Percentiles rank a stretch among this genome's conserved stretches.
Evolutionary conservation across 2,888 invertebrate genomes (phyloP).

Genomic region (Muschampia plurimacula): DNA sequence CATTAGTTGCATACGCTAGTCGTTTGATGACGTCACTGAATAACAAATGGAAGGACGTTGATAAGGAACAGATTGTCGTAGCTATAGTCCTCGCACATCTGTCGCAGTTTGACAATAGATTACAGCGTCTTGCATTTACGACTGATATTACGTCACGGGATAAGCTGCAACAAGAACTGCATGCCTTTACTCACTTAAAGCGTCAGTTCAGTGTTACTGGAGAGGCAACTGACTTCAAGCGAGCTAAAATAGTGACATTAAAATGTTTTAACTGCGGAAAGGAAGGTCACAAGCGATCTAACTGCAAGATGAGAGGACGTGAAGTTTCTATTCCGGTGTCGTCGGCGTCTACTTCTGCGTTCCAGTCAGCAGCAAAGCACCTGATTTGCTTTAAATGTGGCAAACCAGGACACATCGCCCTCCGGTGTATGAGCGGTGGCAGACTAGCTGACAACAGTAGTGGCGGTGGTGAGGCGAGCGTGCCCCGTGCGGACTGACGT

Average conservation of each 20-base stretch:
- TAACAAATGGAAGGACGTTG: conserved; percentile 35
- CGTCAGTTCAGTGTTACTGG: conserved; percentile 13
- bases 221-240: conserved; percentile 21
- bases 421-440: conserved; percentile 27
- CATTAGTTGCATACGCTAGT: conserved; percentile 34
- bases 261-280: conserved; percentile 43
- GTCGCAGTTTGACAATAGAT: conserved; percentile 26
- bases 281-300: conserved; percentile 38
- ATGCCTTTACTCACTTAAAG: conserved; percentile 33
- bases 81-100: conserved; percentile 39
- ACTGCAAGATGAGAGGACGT: conserved; percentile 17
- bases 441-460: too few relatives aligned
- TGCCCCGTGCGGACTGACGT: conserved; percentile 28
- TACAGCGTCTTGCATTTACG: conserved; percentile 39
- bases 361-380: conserved; percentile 14
- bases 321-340: too few relatives aligned
- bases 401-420: conserved; percentile 31
- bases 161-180: conserved; percentile 37
- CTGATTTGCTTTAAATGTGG: conserved; percentile 34
- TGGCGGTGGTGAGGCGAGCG: neutral
- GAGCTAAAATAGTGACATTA: neutral
- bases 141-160: conserved; percentile 28
- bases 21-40: conserved; percentile 28
- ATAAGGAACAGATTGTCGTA: conserved; percentile 38
- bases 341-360: too few relatives aligned